Evolutionary conservation across 2,113 vertebrate genomes (phyloP).

Genomic region (Megaceryle maxima): DNA sequence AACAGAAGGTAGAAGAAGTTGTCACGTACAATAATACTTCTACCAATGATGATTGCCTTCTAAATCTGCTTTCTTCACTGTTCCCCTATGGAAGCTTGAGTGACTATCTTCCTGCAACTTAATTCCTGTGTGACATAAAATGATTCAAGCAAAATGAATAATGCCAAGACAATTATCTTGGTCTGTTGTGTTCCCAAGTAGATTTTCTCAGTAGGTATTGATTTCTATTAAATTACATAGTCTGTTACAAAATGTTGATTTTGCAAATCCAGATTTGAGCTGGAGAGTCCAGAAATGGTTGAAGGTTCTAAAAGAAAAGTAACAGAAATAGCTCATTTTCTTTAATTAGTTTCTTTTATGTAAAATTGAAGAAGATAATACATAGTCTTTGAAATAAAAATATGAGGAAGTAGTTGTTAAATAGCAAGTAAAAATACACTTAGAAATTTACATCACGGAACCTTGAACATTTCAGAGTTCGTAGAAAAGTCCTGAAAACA

Average conservation of each 20-base stretch:
- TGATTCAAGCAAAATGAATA: neutral
- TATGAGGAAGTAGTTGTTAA: neutral
- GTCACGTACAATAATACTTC: neutral
- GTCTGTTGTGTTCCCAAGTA: neutral
- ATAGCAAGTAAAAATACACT: neutral
- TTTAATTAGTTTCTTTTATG: neutral
- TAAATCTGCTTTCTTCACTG: neutral
- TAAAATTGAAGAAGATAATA: conserved; percentile 5
- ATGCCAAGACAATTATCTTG: neutral
- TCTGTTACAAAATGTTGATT: neutral
- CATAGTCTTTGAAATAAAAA: conserved; percentile 4
- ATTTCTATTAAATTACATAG: neutral
- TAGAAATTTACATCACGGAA: neutral
- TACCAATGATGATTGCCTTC: neutral
- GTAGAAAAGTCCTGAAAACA: neutral
- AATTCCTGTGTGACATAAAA: neutral
- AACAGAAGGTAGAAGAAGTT: neutral
- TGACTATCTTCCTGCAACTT: neutral
- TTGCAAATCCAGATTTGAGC: conserved; percentile 16
- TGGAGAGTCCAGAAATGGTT: neutral
- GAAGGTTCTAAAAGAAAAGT: conserved; percentile 7
- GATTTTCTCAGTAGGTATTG: neutral
- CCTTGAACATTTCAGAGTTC: neutral
- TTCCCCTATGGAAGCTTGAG: neutral
- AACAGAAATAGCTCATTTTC: conserved; percentile 29